phyloP scores from a whole-genome alignment of 2,797 vertebrate genomes.

The Lithobates sylvaticus region DNA sequence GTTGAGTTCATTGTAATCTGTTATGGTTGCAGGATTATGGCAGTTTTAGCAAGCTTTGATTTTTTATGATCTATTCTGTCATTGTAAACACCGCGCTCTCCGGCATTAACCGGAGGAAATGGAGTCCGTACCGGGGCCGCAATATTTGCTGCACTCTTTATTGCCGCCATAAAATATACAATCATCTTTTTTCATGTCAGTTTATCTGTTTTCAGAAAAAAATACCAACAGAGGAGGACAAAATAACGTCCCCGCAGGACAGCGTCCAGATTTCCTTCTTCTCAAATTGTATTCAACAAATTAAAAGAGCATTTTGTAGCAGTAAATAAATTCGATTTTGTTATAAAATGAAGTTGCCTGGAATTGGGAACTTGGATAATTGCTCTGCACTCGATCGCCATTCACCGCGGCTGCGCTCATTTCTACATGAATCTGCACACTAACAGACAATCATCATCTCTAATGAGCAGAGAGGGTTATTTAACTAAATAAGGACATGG shows the following conservation, averaged over 20 bases:
- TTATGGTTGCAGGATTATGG: neutral
- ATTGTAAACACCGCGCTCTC: neutral
- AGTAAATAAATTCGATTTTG: no score
- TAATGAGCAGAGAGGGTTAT: no score
- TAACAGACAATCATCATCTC: no score
- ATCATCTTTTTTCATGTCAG: neutral
- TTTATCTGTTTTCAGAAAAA: neutral
- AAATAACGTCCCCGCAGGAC: neutral
- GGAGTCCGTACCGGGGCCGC: neutral
- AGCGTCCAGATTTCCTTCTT: no score
- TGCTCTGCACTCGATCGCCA: no score
- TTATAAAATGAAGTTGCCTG: no score
- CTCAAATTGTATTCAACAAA: no score
- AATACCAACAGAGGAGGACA: neutral
- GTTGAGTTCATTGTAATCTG: neutral
- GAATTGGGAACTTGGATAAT: no score
- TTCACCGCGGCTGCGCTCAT: no score
- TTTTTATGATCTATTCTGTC: constrained; percentile 14
- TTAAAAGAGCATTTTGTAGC: no score
- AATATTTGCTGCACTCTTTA: constrained; percentile 34
- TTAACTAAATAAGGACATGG: no score
- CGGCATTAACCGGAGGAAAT: constrained; percentile 14
- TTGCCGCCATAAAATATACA: constrained; percentile 15
- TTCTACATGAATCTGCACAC: no score
- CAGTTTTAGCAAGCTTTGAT: neutral